Percentiles rank a stretch among this genome's conserved stretches.
These are phyloP conservation scores for Hipposideros larvatus DNA, from an alignment of 2,797 vertebrate genomes.

Conservation along the genomic window DNA sequence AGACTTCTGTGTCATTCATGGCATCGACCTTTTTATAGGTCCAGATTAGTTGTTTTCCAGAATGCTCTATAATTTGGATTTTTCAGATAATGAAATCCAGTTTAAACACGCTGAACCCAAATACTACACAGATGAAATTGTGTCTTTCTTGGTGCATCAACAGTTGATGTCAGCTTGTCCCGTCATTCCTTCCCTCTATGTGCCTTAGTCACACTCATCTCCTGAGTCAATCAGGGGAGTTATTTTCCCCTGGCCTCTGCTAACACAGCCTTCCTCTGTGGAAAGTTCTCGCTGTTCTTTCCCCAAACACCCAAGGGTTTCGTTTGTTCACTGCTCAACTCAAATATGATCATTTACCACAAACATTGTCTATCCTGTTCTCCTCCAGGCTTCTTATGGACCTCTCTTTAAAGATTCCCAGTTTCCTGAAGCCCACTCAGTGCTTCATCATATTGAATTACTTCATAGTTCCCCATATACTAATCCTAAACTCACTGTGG, in stretches of 20 bases:
- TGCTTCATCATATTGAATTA: not conserved
- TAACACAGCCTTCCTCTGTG: not conserved
- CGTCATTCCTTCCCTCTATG: fast-evolving
- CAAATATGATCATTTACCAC: not conserved
- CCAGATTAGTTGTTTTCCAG: not conserved
- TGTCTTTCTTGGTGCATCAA: not conserved
- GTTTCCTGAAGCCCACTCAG: not conserved
- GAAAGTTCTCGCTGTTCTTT: not conserved
- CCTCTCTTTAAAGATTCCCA: not conserved
- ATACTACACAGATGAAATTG: fast-evolving
- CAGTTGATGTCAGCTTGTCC: not conserved
- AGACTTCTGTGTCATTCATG: not conserved
- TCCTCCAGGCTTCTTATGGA: not conserved
- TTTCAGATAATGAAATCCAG: not conserved
- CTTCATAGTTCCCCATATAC: not conserved
- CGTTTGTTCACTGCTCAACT: not conserved
- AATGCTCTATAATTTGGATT: not conserved
- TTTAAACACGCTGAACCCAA: not conserved
- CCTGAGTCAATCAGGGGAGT: not conserved
- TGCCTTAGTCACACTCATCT: not conserved
- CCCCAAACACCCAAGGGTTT: not conserved
- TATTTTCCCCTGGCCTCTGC: not conserved
- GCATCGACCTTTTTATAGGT: not conserved
- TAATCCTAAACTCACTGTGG: not conserved
- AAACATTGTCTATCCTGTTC: not conserved